Evolutionary conservation across 2,888 invertebrate species (phyloP), one percentile per base, ranked within the genome.

Genomic region (Arenicola marina): DNA sequence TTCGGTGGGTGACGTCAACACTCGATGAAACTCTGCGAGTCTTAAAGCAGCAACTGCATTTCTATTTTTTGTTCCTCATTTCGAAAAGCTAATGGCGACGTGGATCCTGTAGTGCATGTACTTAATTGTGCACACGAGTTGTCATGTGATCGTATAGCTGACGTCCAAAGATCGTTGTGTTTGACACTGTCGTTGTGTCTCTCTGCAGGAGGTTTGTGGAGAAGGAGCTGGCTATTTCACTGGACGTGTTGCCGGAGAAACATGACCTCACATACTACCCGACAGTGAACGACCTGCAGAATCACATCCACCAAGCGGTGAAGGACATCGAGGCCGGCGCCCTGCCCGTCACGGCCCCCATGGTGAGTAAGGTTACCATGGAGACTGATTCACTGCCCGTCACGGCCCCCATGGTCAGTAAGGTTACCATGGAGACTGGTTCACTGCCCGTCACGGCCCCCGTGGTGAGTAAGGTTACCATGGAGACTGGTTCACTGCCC

Each of bases 221-320:
- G 46, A 70, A 67, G 38, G 75, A 74, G 53, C 46, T 76, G 54
- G 72, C 71, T 63, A 62, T 62, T 4, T 43, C 3, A 59, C 65
- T 56, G 24, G 67, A 70, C 4, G 29, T 64, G 21, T 44, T 70
- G 38, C 75, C 75, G 26, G 79, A 81, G 62, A 69, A 79, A 43
- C 83, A 83, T 68, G 78, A 83, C 65, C 71, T 81, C 44, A 78
- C 75, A 4, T 75, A 76, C 64, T 83, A 81, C 63, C 83, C 83
- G 1, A 83, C 83, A 1, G 81, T 83, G 24, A 80, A 82, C 53
- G 82, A 83, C 65, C 73, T 83, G n/a, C 82, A 83, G 66, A 83
- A 83, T 66, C 80, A 82, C 64, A 80, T 83, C 29, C 82, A 82
- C 59, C 80, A 80, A 64, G 81, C 82, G 2, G 61, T 81, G 2